These are phyloP conservation scores for Drosophila pegasa DNA, from an alignment of 2,888 invertebrate genomes.

Conservation along the genomic window DNA sequence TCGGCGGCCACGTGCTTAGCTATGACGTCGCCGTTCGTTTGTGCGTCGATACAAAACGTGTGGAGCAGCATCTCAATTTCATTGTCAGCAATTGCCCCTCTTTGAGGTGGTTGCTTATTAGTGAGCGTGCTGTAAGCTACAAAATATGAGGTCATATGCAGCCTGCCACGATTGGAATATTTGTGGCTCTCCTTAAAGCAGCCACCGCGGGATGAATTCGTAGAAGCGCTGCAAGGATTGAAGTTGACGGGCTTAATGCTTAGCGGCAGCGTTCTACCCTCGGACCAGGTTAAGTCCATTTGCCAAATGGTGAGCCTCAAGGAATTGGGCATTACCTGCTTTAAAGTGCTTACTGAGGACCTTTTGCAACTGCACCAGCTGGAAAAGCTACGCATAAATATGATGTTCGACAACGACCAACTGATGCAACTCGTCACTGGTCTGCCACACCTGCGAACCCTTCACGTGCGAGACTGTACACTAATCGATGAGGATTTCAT, in stretches of 20 bases:
- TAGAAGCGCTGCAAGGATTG: not conserved
- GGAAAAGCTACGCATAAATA: not conserved
- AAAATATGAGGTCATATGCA: not conserved
- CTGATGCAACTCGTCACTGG: constrained; percentile 1
- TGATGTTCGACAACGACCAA: not conserved
- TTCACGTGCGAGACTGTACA: not conserved
- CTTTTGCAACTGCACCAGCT: not conserved
- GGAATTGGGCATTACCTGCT: not conserved
- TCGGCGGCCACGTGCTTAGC: not conserved
- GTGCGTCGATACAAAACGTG: not conserved
- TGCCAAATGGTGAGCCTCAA: not conserved
- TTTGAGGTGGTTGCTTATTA: not conserved
- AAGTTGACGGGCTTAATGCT: not conserved
- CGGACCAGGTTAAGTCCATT: not conserved
- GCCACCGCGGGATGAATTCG: not conserved
- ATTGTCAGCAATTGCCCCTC: not conserved
- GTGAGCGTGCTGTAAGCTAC: not conserved
- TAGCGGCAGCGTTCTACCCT: not conserved
- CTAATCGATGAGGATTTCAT: not conserved
- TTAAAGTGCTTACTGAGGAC: not conserved
- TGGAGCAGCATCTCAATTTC: not conserved
- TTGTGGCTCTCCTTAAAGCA: not conserved
- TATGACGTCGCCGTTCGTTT: not conserved
- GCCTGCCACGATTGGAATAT: not conserved
- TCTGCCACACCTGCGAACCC: not conserved